A percentile compares a stretch with the other conserved stretches of the same genome.
phyloP scores from a whole-genome alignment of 2,797 vertebrate species.

The Tarsius wallacei region DNA sequence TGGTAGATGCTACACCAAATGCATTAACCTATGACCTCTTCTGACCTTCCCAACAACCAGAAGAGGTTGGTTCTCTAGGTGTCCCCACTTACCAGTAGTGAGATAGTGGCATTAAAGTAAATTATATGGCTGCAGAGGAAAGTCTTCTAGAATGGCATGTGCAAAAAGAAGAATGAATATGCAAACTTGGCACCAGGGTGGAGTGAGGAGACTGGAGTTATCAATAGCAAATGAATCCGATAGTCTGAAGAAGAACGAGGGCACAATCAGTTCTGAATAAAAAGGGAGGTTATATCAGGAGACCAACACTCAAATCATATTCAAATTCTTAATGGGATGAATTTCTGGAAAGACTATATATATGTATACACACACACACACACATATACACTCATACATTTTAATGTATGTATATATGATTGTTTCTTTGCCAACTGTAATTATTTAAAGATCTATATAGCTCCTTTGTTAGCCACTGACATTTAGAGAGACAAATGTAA shows the following conservation, averaged over 20 bases:
- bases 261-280: not conserved
- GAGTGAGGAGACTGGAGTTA: not conserved
- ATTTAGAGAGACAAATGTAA: conserved; percentile 74
- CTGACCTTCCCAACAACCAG: not conserved
- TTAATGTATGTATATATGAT: not conserved
- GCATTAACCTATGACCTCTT: not conserved
- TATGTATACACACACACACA: not conserved
- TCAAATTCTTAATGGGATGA: not conserved
- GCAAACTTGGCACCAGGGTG: not conserved
- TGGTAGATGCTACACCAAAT: not conserved
- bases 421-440: conserved; percentile 56
- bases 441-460: conserved; percentile 69
- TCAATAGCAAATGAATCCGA: not conserved
- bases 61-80: not conserved
- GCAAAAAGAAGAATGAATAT: not conserved
- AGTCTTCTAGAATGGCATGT: not conserved
- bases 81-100: not conserved
- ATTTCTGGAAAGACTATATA: not conserved
- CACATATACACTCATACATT: not conserved
- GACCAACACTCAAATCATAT: not conserved
- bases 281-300: not conserved
- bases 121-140: not conserved
- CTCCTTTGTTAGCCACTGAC: conserved; percentile 69
- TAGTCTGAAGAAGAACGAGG: not conserved
- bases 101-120: not conserved